Evolutionary conservation across 2,888 invertebrate genomes (phyloP).

Genomic region (Parnassius orleans): DNA sequence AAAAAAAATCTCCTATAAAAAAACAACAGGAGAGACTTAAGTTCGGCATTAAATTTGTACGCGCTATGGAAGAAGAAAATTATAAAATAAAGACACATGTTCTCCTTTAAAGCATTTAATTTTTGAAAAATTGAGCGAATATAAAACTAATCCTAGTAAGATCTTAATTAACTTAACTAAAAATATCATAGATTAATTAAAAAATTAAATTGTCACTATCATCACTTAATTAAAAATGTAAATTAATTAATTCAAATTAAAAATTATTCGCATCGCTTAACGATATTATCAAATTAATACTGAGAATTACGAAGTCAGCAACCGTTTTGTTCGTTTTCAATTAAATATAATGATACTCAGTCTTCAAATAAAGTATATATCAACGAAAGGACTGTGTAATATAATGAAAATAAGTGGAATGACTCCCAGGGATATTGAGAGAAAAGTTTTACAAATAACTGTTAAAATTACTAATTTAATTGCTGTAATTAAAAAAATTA

Average conservation of each 20-base stretch:
- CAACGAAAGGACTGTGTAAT: slow-evolving; percentile 29
- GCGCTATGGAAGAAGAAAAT: slow-evolving; percentile 18
- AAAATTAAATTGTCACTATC: slow-evolving; percentile 29
- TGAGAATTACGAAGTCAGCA: slow-evolving; percentile 29
- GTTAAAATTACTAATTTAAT: background rate
- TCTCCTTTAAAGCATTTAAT: slow-evolving; percentile 67
- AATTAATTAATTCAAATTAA: slow-evolving; percentile 33
- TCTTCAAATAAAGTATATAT: slow-evolving; percentile 39
- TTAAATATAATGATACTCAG: slow-evolving; percentile 41
- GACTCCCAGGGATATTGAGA: slow-evolving; percentile 18
- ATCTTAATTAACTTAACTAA: slow-evolving; percentile 31
- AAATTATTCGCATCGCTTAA: slow-evolving; percentile 23
- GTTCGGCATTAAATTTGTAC: background rate
- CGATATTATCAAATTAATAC: slow-evolving; percentile 31
- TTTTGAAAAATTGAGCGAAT: slow-evolving; percentile 77
- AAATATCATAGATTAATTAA: slow-evolving; percentile 45
- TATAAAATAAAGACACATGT: slow-evolving; percentile 31
- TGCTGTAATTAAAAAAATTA: slow-evolving; percentile 4
- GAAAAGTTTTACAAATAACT: background rate
- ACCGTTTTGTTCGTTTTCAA: background rate
- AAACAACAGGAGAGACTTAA: too few relatives aligned
- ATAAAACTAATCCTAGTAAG: slow-evolving; percentile 60
- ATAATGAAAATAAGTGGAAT: slow-evolving; percentile 34
- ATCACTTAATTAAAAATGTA: slow-evolving; percentile 28
- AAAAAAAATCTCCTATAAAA: too few relatives aligned